Base-by-base conservation (phyloP, 2,888 invertebrate genomes). In the Agonopterix alstromeriana region DNA sequence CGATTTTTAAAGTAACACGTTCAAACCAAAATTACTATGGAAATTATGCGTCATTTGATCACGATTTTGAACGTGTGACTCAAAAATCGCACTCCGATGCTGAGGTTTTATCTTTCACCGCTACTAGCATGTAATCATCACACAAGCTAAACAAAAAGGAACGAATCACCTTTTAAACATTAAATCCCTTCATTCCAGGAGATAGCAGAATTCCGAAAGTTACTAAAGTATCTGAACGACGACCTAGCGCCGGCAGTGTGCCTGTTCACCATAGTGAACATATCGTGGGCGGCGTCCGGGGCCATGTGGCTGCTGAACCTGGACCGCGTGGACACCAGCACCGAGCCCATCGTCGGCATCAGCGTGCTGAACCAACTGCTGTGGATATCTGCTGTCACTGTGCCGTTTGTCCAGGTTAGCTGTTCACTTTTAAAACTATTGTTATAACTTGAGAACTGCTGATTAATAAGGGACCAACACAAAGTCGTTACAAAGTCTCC, bases 201-300 rank as follows among this genome's bases (percentile, higher is more conserved):
- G 85, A 92, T 95, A 53, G 90, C 93, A 1, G 95, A 95, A 68
- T 94, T 95, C 60, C 92, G 92, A 52, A 95, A 95, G 65, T 81
- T 95, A 49, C 75, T 96, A 14, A 92, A 92, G 56, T 94, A 95
- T 64, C 88, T 96, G 43, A 96, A 96, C 73, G 90, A 93, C 55
- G 92, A 94, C 67, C 84, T 95, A 42, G 92, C 94, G 1, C 92
- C 94, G 0, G 93, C 94, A 1, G 93, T 95, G 3, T 94, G 94
- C 65, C 88, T 95, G 57, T 93, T 95, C 64, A 94, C 94, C 3
- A 85, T 95, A 7, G 91, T 95, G 53, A 94, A 95, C 77, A 70
- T 93, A 42, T 91, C 94, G 2, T 94, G 94, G 90, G 92, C 93
- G 1, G 81, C 90, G 47, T 94, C 95, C 3, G 94, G 95, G 17